Evolutionary conservation across 1,140 invertebrate species (phyloP).

Genomic region (Lordiphosa mommai): DNA sequence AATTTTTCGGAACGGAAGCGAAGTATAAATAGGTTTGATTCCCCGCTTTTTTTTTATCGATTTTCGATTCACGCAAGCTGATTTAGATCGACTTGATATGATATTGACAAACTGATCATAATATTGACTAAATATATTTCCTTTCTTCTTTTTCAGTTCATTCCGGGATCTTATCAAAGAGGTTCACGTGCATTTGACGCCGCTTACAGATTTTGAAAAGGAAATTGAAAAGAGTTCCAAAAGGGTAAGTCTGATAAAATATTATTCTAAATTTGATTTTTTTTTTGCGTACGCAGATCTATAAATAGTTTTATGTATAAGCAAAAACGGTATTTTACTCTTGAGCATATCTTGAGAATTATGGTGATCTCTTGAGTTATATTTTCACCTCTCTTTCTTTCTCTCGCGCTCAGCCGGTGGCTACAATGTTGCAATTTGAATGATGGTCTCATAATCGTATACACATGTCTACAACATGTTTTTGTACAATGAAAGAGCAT

Average conservation of each 20-base stretch:
- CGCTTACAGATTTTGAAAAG: slow-evolving; percentile 73
- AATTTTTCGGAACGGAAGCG: too few relatives aligned
- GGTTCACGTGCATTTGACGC: slow-evolving; percentile 70
- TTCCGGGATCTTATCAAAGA: slow-evolving; percentile 77
- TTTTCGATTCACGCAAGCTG: too few relatives aligned
- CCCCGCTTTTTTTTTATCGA: neutral
- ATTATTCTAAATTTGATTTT: slow-evolving; percentile 13
- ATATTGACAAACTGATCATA: too few relatives aligned
- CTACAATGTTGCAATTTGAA: slow-evolving; percentile 49
- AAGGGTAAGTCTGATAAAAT: slow-evolving; percentile 55
- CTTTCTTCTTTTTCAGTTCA: slow-evolving; percentile 22
- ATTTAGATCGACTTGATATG: too few relatives aligned
- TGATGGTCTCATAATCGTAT: slow-evolving; percentile 47
- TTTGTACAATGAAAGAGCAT: neutral
- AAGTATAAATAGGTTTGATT: too few relatives aligned
- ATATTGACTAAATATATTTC: neutral
- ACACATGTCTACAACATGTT: slow-evolving; percentile 46
- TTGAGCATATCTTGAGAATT: slow-evolving; percentile 2
- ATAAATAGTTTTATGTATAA: slow-evolving; percentile 42
- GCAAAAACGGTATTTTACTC: slow-evolving; percentile 22
- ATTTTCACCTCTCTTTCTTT: slow-evolving; percentile 4
- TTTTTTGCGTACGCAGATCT: slow-evolving; percentile 10
- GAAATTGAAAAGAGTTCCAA: slow-evolving; percentile 78
- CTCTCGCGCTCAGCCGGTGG: neutral
- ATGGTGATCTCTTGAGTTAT: slow-evolving; percentile 38